Conservation (phyloP, 2,113 vertebrate genomes). For the Cricetomys ansorgei region DNA sequence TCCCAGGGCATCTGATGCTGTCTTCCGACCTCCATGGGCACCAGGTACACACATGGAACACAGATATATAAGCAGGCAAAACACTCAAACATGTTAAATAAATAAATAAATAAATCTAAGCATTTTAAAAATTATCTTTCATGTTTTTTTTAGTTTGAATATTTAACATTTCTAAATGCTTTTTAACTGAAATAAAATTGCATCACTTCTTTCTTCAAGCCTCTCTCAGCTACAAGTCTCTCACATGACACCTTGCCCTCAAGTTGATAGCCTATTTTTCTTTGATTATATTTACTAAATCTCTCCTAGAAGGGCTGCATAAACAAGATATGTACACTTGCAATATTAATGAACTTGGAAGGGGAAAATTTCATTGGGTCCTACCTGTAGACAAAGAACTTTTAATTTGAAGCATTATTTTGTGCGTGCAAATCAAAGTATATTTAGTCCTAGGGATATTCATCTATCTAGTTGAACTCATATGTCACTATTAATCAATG, state of each 20-base stretch:
- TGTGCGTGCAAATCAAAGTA: background rate
- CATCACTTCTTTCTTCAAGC: background rate
- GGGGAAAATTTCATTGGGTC: background rate
- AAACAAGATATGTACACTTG: background rate
- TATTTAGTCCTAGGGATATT: slow-evolving; percentile 31
- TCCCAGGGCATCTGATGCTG: too few relatives aligned
- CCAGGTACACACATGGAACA: background rate
- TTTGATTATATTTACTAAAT: background rate
- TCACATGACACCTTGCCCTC: background rate
- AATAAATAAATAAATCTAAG: background rate
- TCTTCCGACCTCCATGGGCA: background rate
- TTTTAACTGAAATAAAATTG: background rate
- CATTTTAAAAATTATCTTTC: background rate
- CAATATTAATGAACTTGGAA: background rate
- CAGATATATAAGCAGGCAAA: background rate
- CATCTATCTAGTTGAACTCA: slow-evolving; percentile 29
- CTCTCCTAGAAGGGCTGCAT: too few relatives aligned
- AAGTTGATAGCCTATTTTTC: background rate
- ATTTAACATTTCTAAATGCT: background rate
- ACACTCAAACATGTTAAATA: background rate
- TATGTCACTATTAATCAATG: slow-evolving; percentile 58
- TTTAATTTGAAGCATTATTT: slow-evolving; percentile 43
- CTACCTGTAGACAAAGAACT: background rate
- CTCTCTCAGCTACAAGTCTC: background rate
- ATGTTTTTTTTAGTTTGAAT: slow-evolving; percentile 17